phyloP scores from a whole-genome alignment of 2,113 vertebrate species.

The Hemiscyllium ocellatum region DNA sequence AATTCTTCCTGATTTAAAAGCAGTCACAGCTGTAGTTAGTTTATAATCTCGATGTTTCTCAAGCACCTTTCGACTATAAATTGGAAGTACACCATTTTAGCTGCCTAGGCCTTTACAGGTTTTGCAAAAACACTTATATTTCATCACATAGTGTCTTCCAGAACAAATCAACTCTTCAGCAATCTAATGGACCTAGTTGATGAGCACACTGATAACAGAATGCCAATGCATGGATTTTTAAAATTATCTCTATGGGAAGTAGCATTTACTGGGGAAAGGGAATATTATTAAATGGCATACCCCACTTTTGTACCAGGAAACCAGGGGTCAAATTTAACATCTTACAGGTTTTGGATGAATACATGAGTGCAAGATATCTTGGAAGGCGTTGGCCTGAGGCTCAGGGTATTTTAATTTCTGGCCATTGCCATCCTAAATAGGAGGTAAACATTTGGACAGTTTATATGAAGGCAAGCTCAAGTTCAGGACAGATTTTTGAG shows the following conservation, averaged over 20 bases:
- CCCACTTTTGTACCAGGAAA: neutral
- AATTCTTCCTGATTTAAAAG: neutral
- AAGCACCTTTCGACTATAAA: neutral
- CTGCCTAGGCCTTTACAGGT: neutral
- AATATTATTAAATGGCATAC: neutral
- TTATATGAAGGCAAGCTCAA: neutral
- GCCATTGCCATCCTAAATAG: neutral
- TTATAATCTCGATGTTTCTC: neutral
- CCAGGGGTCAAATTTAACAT: neutral
- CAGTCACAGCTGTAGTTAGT: neutral
- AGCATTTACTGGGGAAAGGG: neutral
- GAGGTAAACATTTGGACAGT: neutral
- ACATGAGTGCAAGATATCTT: neutral
- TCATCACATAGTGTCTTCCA: neutral
- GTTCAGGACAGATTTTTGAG: neutral
- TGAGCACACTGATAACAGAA: neutral
- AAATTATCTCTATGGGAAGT: neutral
- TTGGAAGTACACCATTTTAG: neutral
- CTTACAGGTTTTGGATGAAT: neutral
- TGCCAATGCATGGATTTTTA: neutral
- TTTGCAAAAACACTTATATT: neutral
- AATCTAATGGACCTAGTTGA: neutral
- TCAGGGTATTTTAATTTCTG: neutral
- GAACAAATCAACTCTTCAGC: neutral
- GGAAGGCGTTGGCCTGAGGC: neutral